Conservation (phyloP, 2,113 vertebrate genomes). For the Hyaena hyaena region DNA sequence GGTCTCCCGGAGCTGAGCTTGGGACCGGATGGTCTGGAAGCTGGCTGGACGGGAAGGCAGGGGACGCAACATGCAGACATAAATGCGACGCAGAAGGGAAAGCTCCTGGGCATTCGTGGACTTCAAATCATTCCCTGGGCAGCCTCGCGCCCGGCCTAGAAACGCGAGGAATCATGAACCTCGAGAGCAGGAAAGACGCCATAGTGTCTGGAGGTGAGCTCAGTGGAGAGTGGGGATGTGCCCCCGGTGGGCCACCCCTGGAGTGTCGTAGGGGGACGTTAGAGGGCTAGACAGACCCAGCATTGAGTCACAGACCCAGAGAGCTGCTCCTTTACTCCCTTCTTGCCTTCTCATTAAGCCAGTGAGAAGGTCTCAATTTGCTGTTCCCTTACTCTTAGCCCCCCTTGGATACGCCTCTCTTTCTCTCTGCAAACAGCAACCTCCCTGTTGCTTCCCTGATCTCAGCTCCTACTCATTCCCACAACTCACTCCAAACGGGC, state of each 20-base stretch:
- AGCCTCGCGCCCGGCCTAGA: neutral
- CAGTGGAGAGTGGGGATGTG: rapidly evolving
- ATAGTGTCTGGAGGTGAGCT: rapidly evolving
- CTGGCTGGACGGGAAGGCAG: neutral
- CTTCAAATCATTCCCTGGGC: neutral
- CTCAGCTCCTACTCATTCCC: too few species aligned
- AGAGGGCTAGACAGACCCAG: neutral
- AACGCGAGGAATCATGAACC: neutral
- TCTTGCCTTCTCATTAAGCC: neutral
- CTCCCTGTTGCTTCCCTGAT: rapidly evolving
- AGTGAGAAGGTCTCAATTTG: too few species aligned
- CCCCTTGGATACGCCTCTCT: neutral
- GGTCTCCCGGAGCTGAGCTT: neutral
- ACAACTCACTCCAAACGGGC: neutral
- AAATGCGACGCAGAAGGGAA: too few species aligned
- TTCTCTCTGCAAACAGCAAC: neutral
- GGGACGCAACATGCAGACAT: neutral
- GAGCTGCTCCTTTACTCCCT: neutral
- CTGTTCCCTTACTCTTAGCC: too few species aligned
- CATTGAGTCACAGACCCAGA: neutral
- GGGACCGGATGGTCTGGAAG: neutral
- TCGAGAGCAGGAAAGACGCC: neutral
- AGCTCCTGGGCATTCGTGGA: rapidly evolving
- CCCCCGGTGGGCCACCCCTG: rapidly evolving
- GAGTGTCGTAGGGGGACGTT: too few species aligned